Evolutionary conservation across 2,888 invertebrate genomes (phyloP).

Genomic region (Oscheius sp.): DNA sequence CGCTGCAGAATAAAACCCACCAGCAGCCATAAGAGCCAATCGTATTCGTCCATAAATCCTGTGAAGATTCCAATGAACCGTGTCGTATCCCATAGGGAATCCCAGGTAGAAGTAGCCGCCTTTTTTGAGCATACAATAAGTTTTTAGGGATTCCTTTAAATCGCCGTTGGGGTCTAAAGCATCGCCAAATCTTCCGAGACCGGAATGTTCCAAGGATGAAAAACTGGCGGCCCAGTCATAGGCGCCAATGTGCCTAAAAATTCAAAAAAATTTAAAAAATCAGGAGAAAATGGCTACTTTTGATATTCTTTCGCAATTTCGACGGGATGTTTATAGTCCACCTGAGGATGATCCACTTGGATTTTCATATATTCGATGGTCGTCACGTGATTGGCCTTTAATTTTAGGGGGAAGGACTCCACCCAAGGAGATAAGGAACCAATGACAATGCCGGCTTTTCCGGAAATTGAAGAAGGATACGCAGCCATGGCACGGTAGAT

Average conservation of each 20-base stretch:
- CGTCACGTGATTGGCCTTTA: slow-evolving; percentile 27
- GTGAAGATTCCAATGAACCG: slow-evolving; percentile 32
- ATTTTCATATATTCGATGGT: slow-evolving; percentile 32
- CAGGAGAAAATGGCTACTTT: background rate
- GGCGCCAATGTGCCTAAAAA: slow-evolving; percentile 17
- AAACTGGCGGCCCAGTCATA: slow-evolving; percentile 33
- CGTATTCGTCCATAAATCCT: slow-evolving; percentile 36
- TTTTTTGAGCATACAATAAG: slow-evolving; percentile 31
- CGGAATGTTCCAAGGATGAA: slow-evolving; percentile 35
- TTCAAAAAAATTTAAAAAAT: background rate
- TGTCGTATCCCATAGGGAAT: slow-evolving; percentile 26
- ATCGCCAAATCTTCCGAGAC: slow-evolving; percentile 36
- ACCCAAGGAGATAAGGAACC: slow-evolving; percentile 54
- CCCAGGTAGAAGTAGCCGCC: slow-evolving; percentile 32
- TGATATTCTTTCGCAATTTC: slow-evolving; percentile 18
- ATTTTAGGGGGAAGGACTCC: slow-evolving; percentile 41
- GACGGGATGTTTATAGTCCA: slow-evolving; percentile 12
- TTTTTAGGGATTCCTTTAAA: slow-evolving; percentile 30
- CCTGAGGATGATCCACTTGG: background rate
- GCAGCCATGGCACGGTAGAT: slow-evolving; percentile 41
- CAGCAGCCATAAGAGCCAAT: slow-evolving; percentile 29
- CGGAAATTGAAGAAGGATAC: slow-evolving; percentile 22
- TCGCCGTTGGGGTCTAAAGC: slow-evolving; percentile 33
- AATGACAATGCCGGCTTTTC: slow-evolving; percentile 40
- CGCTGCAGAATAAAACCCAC: too few species aligned